Percentiles rank a stretch among this genome's conserved stretches.
phyloP scores from a whole-genome alignment of 2,113 vertebrate species.

The Gila orcuttii region DNA sequence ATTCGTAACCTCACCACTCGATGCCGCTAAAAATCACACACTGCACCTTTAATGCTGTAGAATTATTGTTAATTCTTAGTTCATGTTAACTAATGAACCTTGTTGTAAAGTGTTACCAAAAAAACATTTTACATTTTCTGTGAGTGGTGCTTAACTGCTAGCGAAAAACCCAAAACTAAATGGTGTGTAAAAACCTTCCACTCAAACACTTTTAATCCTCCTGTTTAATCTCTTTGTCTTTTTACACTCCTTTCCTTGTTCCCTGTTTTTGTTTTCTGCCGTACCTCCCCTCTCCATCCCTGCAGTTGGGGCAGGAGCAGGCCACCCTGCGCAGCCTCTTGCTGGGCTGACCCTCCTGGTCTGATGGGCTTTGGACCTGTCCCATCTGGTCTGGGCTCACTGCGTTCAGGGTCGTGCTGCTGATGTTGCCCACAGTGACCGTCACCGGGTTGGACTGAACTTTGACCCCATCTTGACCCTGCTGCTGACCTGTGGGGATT shows the following conservation, averaged over 20 bases:
- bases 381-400: conserved; percentile 95
- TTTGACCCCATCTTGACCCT: conserved; percentile 92
- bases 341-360: conserved; percentile 92
- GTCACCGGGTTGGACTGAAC: conserved; percentile 91
- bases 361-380: conserved; percentile 92
- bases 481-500: conserved; percentile 85
- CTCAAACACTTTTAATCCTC: neutral
- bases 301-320: conserved; percentile 98
- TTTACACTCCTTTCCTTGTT: neutral
- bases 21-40: no score
- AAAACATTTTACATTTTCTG: neutral
- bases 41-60: no score
- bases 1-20: no score
- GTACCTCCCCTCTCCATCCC: conserved; percentile 97
- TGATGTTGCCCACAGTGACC: conserved; percentile 90
- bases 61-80: no score
- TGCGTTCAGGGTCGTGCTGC: conserved; percentile 86
- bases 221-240: neutral
- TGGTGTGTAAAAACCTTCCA: no score
- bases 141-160: neutral
- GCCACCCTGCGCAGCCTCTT: conserved; percentile 95
- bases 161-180: neutral
- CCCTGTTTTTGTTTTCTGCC: neutral
- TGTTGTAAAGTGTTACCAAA: no score
- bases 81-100: no score